Base-by-base conservation (phyloP, 2,888 invertebrate genomes). In the Folsomia manolachei region DNA sequence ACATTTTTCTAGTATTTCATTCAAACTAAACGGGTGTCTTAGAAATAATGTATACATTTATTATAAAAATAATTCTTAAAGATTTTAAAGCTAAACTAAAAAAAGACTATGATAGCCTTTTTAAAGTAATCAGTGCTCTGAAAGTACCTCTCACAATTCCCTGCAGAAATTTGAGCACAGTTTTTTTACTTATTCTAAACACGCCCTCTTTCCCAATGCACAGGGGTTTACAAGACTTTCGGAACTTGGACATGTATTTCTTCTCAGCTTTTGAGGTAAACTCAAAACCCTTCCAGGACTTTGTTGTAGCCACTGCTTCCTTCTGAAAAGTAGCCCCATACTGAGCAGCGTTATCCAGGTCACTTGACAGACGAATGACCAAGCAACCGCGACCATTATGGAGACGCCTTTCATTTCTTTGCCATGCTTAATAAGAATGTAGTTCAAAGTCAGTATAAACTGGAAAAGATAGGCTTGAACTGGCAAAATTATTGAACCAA, bases 61-160 rank as follows among this genome's bases (percentile, higher is more conserved):
- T n/a, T n/a, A n/a, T n/a, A n/a, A n/a, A n/a, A n/a, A n/a, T n/a
- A n/a, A n/a, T n/a, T n/a, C n/a, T n/a, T n/a, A n/a, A n/a, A n/a
- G n/a, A n/a, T n/a, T n/a, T n/a, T n/a, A n/a, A n/a, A n/a, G n/a
- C n/a, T n/a, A n/a, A n/a, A n/a, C n/a, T n/a, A n/a, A n/a, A n/a
- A n/a, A n/a, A n/a, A n/a, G n/a, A n/a, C n/a, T n/a, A n/a, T n/a
- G n/a, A n/a, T 51, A 11, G 9, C 18, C 51, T 11, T 51, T 51
- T 51, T 51, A 51, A 51, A 51, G 51, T 18, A 51, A 51, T 18
- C 9, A 51, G 7, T 14, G 64, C 27, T 26, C 64, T 64, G 27
- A 64, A 64, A 4, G 64, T 64, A 9, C 64, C 64, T 27, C 64
- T 14, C 26, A 64, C 19, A 14, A 27, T 64, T 64, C 64, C 64